phyloP scores from a whole-genome alignment of 1,140 invertebrate species.

The Euwallacea similis region DNA sequence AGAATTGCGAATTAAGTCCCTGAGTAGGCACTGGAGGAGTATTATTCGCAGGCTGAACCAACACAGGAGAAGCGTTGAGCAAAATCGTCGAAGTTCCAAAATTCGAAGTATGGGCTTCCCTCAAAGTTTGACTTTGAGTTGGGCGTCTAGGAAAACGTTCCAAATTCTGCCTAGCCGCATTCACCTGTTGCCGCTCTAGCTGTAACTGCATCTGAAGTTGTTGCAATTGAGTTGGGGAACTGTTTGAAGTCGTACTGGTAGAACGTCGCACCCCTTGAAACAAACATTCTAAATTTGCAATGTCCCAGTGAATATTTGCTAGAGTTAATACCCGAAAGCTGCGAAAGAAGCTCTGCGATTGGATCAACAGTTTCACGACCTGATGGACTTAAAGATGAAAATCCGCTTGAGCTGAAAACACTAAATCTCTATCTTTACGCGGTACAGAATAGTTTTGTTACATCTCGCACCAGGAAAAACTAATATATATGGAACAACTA shows the following conservation, averaged over 20 bases:
- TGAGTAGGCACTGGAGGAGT: conserved; percentile 44
- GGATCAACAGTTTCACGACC: conserved; percentile 91
- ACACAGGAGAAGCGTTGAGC: conserved; percentile 47
- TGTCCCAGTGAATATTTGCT: not conserved
- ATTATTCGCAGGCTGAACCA: conserved; percentile 44
- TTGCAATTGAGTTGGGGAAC: conserved; percentile 77
- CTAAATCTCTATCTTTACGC: conserved; percentile 40
- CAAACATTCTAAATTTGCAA: conserved; percentile 5
- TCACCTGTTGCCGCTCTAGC: conserved; percentile 81
- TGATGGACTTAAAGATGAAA: conserved; percentile 77
- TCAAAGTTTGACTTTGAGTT: conserved; percentile 54
- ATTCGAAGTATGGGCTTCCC: conserved; percentile 44
- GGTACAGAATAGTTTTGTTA: not conserved
- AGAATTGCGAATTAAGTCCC: conserved; percentile 46
- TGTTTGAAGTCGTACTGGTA: conserved; percentile 58
- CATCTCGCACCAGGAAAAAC: too few species aligned
- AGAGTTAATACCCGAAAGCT: conserved; percentile 65
- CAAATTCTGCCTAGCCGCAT: conserved; percentile 79
- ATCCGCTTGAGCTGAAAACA: conserved; percentile 70
- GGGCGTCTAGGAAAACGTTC: conserved; percentile 82
- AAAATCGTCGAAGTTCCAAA: conserved; percentile 48
- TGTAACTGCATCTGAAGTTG: conserved; percentile 90
- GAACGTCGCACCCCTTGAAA: conserved; percentile 73
- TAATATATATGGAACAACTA: too few species aligned
- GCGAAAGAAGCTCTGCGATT: conserved; percentile 89